phyloP scores from a whole-genome alignment of 2,113 vertebrate genomes.

The Leptocoma aspasia region DNA sequence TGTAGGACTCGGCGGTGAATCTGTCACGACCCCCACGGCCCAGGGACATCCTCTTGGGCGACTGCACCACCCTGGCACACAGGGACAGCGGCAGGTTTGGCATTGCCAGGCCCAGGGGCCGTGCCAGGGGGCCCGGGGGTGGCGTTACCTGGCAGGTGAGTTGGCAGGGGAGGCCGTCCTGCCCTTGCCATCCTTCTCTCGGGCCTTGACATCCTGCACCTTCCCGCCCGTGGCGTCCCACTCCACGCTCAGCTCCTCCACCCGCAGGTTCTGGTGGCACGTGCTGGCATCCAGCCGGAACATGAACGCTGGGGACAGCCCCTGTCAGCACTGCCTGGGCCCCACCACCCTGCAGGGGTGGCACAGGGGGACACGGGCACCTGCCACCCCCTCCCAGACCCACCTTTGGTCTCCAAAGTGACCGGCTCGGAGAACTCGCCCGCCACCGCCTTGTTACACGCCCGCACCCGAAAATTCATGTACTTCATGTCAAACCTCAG shows the following conservation, averaged over 20 bases:
- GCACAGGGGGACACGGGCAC: neutral
- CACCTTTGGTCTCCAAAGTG: slow-evolving; percentile 90
- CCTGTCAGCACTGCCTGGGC: neutral
- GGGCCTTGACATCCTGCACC: slow-evolving; percentile 85
- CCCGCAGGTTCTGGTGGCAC: slow-evolving; percentile 92
- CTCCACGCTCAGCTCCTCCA: slow-evolving; percentile 89
- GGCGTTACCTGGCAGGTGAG: slow-evolving; percentile 87
- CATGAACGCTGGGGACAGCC: slow-evolving; percentile 75
- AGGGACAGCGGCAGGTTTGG: neutral
- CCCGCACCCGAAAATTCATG: slow-evolving; percentile 91
- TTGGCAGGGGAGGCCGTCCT: slow-evolving; percentile 89
- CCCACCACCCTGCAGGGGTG: neutral
- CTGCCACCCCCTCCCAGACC: neutral
- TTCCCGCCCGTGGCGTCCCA: slow-evolving; percentile 95
- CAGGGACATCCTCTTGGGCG: slow-evolving; percentile 86
- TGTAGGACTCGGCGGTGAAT: slow-evolving; percentile 96
- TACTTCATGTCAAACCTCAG: slow-evolving; percentile 91
- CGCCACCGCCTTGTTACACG: slow-evolving; percentile 92
- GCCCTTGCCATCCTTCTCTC: slow-evolving; percentile 86
- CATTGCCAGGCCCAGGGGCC: accelerated
- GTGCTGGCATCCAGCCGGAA: slow-evolving; percentile 89
- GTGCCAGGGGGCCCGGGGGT: accelerated
- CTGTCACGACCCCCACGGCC: slow-evolving; percentile 85
- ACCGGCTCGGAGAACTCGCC: slow-evolving; percentile 93
- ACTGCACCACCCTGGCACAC: slow-evolving; percentile 81